Evolutionary conservation across 2,888 invertebrate species (phyloP).

Genomic region (Zootermopsis nevadensis): DNA sequence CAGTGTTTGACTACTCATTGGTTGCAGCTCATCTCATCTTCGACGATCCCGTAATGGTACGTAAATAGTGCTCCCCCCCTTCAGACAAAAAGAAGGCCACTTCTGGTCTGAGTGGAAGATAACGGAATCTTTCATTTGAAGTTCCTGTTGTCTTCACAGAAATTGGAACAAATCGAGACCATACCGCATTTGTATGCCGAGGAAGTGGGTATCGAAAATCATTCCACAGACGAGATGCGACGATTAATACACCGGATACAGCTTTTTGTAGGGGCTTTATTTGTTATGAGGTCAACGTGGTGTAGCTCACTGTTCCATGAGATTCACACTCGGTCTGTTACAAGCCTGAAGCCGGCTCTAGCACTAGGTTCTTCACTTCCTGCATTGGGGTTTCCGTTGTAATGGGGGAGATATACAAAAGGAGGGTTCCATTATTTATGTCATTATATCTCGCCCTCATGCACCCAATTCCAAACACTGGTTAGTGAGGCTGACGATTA

Average conservation of each 20-base stretch:
- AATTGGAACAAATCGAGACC: neutral
- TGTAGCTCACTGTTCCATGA: neutral
- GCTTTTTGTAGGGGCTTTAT: neutral
- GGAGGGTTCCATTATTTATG: neutral
- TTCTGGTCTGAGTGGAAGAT: neutral
- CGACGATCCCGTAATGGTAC: neutral
- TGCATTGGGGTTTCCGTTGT: neutral
- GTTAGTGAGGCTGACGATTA: neutral
- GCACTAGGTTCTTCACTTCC: neutral
- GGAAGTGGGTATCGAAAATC: neutral
- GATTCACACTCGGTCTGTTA: neutral
- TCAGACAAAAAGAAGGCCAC: neutral
- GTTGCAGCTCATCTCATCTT: neutral
- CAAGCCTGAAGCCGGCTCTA: neutral
- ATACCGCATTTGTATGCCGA: neutral
- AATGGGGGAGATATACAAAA: neutral
- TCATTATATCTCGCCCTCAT: neutral
- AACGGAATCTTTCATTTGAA: constrained; percentile 5
- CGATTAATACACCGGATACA: neutral
- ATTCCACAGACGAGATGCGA: neutral
- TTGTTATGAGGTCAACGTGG: neutral
- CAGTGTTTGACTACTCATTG: no score
- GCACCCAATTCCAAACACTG: neutral
- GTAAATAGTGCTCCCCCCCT: neutral
- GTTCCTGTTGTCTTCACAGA: neutral